Evolutionary conservation across 2,113 vertebrate genomes (phyloP).

Genomic region (Notechis scutatus): DNA sequence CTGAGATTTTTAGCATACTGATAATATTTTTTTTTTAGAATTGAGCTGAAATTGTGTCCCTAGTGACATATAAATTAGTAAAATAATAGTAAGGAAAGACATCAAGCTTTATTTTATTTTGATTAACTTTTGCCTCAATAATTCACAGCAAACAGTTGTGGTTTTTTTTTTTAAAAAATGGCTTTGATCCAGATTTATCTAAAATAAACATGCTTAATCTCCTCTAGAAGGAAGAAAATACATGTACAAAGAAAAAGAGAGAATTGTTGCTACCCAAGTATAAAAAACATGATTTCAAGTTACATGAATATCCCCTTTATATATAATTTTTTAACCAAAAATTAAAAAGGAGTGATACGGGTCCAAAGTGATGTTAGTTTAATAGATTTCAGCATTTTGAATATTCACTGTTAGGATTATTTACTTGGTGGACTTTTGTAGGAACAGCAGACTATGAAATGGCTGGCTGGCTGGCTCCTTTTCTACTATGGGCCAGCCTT

Average conservation of each 20-base stretch:
- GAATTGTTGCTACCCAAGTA: conserved; percentile 31
- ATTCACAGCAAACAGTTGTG: neutral
- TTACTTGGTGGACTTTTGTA: neutral
- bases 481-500: neutral
- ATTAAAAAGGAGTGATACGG: neutral
- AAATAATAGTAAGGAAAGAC: neutral
- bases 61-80: neutral
- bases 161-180: conserved; percentile 13
- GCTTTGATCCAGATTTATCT: conserved; percentile 40
- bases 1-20: neutral
- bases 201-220: conserved; percentile 34
- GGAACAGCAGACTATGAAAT: neutral
- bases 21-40: neutral
- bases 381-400: neutral
- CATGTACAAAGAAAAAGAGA: neutral
- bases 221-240: neutral
- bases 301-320: neutral
- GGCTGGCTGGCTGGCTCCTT: neutral
- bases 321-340: neutral
- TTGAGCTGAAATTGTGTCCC: neutral
- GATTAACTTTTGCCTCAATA: neutral
- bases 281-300: conserved; percentile 24
- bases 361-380: neutral
- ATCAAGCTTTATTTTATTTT: neutral
- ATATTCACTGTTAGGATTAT: neutral